Conservation (phyloP, 2,113 vertebrate species). For the Anser cygnoides region DNA sequence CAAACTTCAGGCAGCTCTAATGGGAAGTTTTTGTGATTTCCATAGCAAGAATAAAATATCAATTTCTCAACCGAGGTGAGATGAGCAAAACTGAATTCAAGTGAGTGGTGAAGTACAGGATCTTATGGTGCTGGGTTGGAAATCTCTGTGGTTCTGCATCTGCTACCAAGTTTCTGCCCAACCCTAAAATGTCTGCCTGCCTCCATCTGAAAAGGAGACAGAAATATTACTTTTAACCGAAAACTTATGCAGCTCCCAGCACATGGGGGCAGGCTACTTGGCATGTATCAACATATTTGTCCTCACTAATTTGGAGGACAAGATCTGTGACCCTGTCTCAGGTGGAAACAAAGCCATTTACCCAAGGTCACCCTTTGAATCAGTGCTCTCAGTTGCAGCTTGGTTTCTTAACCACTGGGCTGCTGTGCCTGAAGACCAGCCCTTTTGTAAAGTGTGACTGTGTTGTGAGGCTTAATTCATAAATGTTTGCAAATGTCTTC, state of each 20-base stretch:
- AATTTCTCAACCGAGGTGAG: background rate
- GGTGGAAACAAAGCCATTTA: background rate
- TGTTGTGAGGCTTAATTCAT: background rate
- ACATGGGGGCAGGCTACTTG: background rate
- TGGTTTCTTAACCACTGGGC: background rate
- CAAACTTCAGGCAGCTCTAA: rapidly evolving
- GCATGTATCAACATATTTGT: background rate
- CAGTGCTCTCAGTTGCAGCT: background rate
- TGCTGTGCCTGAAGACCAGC: background rate
- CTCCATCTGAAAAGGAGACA: background rate
- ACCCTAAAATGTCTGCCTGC: too few species aligned
- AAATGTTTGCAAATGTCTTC: background rate
- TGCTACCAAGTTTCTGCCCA: background rate
- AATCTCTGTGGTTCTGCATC: background rate
- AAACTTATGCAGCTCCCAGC: background rate
- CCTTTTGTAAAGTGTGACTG: rapidly evolving
- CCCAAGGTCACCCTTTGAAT: background rate
- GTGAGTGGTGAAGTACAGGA: rapidly evolving
- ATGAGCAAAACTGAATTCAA: background rate
- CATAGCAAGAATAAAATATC: background rate
- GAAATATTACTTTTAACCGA: background rate
- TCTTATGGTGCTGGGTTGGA: rapidly evolving
- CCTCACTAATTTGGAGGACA: background rate
- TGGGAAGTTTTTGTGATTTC: background rate
- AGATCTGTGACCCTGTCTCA: background rate